Percentiles rank a stretch among this genome's conserved stretches.
phyloP scores from a whole-genome alignment of 2,113 vertebrate species.

The Hemiscyllium ocellatum region DNA sequence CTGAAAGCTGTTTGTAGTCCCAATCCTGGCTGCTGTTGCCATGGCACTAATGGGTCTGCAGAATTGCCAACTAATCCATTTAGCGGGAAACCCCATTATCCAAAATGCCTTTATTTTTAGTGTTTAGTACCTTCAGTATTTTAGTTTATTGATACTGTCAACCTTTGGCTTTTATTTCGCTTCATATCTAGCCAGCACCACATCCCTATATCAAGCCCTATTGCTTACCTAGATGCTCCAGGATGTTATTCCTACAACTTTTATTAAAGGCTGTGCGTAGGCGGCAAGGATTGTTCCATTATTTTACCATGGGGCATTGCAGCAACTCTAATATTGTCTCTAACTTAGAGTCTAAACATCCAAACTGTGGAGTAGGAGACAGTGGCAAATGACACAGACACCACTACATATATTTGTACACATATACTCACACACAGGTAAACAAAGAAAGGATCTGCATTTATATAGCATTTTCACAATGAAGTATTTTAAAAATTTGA shows the following conservation, averaged over 20 bases:
- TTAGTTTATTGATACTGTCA: background rate
- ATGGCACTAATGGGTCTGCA: no score
- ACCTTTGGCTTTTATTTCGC: background rate
- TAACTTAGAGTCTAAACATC: background rate
- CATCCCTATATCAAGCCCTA: no score
- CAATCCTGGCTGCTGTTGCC: no score
- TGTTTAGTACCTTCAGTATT: background rate
- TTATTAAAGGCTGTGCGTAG: background rate
- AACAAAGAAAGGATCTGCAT: background rate
- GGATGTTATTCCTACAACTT: background rate
- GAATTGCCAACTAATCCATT: no score
- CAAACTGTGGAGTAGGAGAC: background rate
- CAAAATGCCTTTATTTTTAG: background rate
- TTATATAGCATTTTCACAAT: background rate
- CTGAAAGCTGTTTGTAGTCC: background rate
- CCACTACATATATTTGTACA: background rate
- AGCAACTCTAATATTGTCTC: background rate
- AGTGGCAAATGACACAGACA: background rate
- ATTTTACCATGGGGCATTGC: background rate
- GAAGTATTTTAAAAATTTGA: background rate
- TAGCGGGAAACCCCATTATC: no score
- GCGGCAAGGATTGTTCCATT: background rate
- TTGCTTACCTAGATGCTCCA: background rate
- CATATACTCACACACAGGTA: background rate
- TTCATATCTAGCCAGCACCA: no score